phyloP scores from a whole-genome alignment of 30 jellyfish, hydroid and myxozoan genomes.

The Turritopsis rubra region DNA sequence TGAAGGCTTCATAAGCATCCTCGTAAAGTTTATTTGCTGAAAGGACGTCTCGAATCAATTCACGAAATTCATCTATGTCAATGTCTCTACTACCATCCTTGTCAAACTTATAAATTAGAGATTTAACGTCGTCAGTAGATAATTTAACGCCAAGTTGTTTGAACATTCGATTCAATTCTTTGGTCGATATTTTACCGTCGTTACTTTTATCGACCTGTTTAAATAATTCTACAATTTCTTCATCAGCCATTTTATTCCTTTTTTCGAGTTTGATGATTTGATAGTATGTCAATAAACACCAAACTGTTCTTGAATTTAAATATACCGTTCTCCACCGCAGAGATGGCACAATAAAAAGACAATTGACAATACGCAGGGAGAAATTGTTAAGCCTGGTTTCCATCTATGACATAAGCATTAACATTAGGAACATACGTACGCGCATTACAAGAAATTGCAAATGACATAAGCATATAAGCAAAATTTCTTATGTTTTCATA shows the following conservation, averaged over 20 bases:
- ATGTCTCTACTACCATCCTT: slow-evolving; percentile 25
- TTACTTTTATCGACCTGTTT: slow-evolving; percentile 25
- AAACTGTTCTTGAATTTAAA: not conserved
- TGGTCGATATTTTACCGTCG: slow-evolving; percentile 22
- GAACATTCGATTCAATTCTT: slow-evolving; percentile 25
- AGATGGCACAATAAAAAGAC: no score
- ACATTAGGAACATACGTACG: no score
- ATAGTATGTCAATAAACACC: not conserved
- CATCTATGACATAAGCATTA: no score
- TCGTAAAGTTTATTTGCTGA: not conserved
- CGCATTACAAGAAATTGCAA: no score
- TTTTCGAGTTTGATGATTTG: not conserved
- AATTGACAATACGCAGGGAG: no score
- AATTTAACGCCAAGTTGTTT: slow-evolving; percentile 16
- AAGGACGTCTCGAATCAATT: slow-evolving; percentile 11
- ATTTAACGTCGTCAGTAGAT: not conserved
- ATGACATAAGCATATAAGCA: no score
- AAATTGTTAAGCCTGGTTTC: no score
- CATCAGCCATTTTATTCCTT: slow-evolving; percentile 24
- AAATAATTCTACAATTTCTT: slow-evolving; percentile 22
- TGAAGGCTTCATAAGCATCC: slow-evolving; percentile 32
- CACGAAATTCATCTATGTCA: slow-evolving; percentile 24
- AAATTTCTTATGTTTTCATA: no score
- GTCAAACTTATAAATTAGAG: slow-evolving; percentile 9
- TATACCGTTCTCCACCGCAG: not conserved